Conservation (phyloP, 2,113 vertebrate species). For the Caloenas nicobarica region DNA sequence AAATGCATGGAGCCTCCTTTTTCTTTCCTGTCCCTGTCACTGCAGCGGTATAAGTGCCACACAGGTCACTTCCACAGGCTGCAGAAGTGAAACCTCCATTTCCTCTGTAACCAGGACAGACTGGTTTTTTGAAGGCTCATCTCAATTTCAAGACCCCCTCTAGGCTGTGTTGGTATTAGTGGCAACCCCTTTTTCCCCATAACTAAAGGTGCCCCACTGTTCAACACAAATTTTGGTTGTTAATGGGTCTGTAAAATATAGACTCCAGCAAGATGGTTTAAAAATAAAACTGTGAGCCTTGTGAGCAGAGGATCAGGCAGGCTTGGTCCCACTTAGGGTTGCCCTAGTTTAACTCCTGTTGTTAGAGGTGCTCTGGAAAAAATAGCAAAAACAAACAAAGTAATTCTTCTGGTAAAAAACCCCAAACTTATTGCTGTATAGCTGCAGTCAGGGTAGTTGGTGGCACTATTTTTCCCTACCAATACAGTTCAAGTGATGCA, state of each 20-base stretch:
- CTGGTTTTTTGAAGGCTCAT: not conserved
- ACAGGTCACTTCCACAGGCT: not conserved
- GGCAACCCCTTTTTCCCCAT: not conserved
- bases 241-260: not conserved
- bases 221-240: not conserved
- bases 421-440: not conserved
- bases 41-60: not conserved
- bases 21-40: not conserved
- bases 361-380: not conserved
- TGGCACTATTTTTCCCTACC: not conserved
- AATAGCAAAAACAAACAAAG: not conserved
- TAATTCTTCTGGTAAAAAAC: not conserved
- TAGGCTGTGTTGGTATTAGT: not conserved
- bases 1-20: not conserved
- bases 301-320: not conserved
- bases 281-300: not conserved
- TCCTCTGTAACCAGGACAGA: not conserved
- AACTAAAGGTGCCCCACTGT: fast-evolving
- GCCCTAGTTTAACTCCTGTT: not conserved
- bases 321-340: not conserved
- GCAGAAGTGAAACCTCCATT: not conserved
- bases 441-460: not conserved
- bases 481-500: not conserved
- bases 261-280: not conserved
- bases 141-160: not conserved